phyloP scores from a whole-genome alignment of 2,797 vertebrate genomes.

The Brachymystax lenok region DNA sequence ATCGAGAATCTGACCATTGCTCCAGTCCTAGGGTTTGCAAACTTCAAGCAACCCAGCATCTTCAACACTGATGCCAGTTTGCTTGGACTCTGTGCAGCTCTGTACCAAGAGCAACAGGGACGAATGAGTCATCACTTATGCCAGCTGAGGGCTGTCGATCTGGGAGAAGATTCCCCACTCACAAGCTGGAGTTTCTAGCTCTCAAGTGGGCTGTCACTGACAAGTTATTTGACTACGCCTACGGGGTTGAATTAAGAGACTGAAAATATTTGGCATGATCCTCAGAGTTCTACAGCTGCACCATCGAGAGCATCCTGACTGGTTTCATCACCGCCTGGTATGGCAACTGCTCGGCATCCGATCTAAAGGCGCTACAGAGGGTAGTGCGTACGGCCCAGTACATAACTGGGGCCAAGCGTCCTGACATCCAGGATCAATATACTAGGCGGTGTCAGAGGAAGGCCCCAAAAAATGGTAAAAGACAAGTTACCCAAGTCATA shows the following conservation, averaged over 20 bases:
- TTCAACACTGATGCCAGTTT: neutral
- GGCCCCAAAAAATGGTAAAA: too few relatives aligned
- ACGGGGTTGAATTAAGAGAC: constrained; percentile 2
- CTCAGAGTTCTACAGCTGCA: too few relatives aligned
- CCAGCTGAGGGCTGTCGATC: neutral
- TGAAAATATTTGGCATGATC: too few relatives aligned
- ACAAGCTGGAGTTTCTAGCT: neutral
- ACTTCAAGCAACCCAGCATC: neutral
- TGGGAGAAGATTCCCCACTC: neutral
- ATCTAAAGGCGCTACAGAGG: too few relatives aligned
- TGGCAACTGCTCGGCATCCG: too few relatives aligned
- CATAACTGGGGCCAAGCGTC: too few relatives aligned
- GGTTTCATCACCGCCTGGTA: too few relatives aligned
- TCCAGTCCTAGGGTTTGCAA: neutral
- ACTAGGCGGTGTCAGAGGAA: too few relatives aligned
- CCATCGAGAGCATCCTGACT: too few relatives aligned
- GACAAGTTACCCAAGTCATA: too few relatives aligned
- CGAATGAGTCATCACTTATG: neutral
- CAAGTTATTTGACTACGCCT: neutral
- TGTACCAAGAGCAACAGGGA: neutral
- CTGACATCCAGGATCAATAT: too few relatives aligned
- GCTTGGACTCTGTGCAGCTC: neutral
- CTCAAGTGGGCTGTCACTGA: neutral
- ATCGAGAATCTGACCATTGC: neutral
- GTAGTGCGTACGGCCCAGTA: too few relatives aligned